A percentile compares a stretch with the other conserved stretches of the same genome.
These are phyloP conservation scores for Tadarida brasiliensis DNA, from an alignment of 2,797 vertebrate species.

Conservation along the genomic window DNA sequence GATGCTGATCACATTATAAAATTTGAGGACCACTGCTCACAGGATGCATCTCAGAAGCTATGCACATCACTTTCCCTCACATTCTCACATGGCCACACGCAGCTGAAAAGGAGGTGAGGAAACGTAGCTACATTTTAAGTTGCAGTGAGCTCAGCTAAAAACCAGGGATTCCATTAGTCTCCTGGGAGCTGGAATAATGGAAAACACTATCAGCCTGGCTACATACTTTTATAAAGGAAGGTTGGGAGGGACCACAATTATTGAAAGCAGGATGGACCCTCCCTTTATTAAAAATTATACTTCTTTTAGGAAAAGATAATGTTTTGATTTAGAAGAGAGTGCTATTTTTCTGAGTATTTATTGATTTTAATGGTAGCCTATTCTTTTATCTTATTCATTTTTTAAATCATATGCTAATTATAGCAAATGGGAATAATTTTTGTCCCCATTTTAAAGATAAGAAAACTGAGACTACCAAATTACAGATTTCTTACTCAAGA, in stretches of 20 bases:
- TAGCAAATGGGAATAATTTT: not conserved
- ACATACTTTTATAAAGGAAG: not conserved
- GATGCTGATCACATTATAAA: not conserved
- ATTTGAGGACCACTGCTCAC: not conserved
- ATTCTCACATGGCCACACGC: not conserved
- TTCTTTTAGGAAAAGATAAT: not conserved
- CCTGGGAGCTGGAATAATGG: not conserved
- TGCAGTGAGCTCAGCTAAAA: not conserved
- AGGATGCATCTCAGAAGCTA: not conserved
- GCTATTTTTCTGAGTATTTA: not conserved
- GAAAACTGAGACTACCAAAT: not conserved
- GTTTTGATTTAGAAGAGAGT: not conserved
- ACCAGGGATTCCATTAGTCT: not conserved
- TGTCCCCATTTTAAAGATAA: not conserved
- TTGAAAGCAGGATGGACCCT: not conserved
- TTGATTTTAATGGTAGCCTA: not conserved
- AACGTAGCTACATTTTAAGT: not conserved
- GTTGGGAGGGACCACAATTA: not conserved
- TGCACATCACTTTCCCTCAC: not conserved
- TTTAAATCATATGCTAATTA: slow-evolving; percentile 10
- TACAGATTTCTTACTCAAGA: not conserved
- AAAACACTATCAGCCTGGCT: not conserved
- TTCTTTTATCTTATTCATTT: not conserved
- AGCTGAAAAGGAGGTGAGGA: not conserved
- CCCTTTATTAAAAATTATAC: not conserved